Conservation (phyloP, 2,797 vertebrate genomes). For the Falco biarmicus region DNA sequence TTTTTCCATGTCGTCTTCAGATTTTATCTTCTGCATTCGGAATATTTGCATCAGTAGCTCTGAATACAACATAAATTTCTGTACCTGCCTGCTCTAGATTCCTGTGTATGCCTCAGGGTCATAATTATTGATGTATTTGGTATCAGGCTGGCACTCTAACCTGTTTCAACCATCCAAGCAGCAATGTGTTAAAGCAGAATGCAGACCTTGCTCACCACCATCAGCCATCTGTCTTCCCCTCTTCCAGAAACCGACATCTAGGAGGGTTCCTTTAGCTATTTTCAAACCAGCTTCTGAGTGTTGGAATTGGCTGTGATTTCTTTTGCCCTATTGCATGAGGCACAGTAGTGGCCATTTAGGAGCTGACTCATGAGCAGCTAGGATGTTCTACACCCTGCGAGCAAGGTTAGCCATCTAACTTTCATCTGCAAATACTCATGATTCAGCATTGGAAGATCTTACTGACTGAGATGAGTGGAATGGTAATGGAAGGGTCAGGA, state of each 20-base stretch:
- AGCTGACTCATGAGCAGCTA: background rate
- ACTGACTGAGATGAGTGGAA: background rate
- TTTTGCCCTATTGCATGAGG: background rate
- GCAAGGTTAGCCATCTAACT: background rate
- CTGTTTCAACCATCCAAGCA: background rate
- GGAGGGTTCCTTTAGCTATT: background rate
- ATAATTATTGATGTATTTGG: background rate
- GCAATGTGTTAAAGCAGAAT: background rate
- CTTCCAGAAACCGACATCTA: background rate
- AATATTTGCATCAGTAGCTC: background rate
- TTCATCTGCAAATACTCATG: background rate
- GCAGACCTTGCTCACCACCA: background rate
- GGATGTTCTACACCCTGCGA: background rate
- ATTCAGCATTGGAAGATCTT: background rate
- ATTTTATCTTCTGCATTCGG: background rate
- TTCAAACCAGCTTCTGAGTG: background rate
- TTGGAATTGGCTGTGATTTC: background rate
- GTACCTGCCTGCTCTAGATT: background rate
- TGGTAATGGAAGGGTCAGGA: conserved; percentile 3
- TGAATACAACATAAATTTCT: background rate
- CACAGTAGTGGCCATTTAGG: background rate
- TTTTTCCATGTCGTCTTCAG: background rate
- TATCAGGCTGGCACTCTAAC: background rate
- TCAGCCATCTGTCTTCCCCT: background rate
- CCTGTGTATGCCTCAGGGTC: background rate